A percentile compares a stretch with the other conserved stretches of the same genome.
These are phyloP conservation scores for Trematomus loennbergii DNA, from an alignment of 2,113 vertebrate species.

Conservation along the genomic window DNA sequence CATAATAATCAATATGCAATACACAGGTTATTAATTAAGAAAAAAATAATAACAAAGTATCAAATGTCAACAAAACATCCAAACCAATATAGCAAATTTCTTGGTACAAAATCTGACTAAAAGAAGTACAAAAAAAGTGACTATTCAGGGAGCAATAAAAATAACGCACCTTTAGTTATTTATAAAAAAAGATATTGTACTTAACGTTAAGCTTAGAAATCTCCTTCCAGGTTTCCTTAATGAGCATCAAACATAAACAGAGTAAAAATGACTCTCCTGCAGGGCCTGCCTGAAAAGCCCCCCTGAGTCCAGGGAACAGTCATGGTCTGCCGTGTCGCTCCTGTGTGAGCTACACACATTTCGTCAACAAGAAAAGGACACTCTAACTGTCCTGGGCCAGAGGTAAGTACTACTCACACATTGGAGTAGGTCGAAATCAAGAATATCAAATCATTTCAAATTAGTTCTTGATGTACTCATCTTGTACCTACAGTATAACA, in stretches of 20 bases:
- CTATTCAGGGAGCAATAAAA: not conserved
- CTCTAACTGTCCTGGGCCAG: constrained; percentile 63
- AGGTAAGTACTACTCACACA: constrained; percentile 67
- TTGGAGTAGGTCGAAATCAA: too few species aligned
- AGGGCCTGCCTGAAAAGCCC: constrained; percentile 47
- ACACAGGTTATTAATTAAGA: not conserved
- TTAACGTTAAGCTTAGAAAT: not conserved
- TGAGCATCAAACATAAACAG: not conserved
- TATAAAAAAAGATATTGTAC: not conserved
- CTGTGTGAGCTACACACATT: constrained; percentile 70
- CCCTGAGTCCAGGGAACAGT: constrained; percentile 54
- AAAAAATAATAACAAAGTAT: not conserved
- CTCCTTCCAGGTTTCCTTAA: not conserved
- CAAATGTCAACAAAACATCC: not conserved
- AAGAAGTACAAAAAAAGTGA: not conserved
- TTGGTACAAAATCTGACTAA: not conserved
- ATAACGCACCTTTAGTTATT: not conserved
- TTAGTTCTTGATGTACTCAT: not conserved
- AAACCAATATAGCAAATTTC: not conserved
- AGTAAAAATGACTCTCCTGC: not conserved
- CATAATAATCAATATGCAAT: too few species aligned
- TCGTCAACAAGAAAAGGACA: constrained; percentile 68
- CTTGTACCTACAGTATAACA: not conserved
- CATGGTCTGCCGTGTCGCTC: constrained; percentile 75
- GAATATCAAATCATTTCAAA: not conserved